phyloP scores from a whole-genome alignment of 2,113 vertebrate species.

The Cynoglossus semilaevis region DNA sequence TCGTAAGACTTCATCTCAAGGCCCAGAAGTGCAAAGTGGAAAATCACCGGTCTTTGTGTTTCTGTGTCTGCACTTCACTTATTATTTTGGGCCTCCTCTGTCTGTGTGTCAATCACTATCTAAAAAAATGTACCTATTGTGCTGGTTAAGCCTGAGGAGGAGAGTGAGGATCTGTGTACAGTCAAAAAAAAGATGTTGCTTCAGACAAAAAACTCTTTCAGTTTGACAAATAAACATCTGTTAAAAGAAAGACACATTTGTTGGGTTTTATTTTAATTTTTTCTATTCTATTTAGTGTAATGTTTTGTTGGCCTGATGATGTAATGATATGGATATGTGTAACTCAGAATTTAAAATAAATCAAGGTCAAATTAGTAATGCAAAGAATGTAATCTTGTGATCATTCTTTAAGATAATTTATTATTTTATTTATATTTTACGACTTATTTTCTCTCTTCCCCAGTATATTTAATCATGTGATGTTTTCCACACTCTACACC shows the following conservation, averaged over 20 bases:
- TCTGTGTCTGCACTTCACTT: slow-evolving; percentile 49
- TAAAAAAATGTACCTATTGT: slow-evolving; percentile 60
- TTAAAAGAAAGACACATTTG: slow-evolving; percentile 49
- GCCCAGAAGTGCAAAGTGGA: slow-evolving; percentile 29
- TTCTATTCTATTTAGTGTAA: too few relatives aligned
- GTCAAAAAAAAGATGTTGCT: slow-evolving; percentile 66
- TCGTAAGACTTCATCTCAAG: slow-evolving; percentile 49
- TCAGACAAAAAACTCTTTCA: slow-evolving; percentile 70
- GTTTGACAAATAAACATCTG: slow-evolving; percentile 80
- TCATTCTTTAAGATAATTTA: too few relatives aligned
- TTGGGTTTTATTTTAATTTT: slow-evolving; percentile 10
- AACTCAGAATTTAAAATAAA: too few relatives aligned
- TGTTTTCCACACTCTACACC: too few relatives aligned
- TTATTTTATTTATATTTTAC: too few relatives aligned
- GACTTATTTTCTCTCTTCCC: too few relatives aligned
- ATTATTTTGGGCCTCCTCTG: slow-evolving; percentile 52
- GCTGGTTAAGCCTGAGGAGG: slow-evolving; percentile 58
- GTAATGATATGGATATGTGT: too few relatives aligned
- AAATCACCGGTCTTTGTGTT: slow-evolving; percentile 53
- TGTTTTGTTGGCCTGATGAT: too few relatives aligned
- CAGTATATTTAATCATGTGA: not conserved
- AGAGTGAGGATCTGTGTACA: slow-evolving; percentile 65
- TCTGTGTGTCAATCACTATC: slow-evolving; percentile 62
- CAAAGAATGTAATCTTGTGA: too few relatives aligned
- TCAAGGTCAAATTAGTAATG: too few relatives aligned